Percentiles rank a stretch among this genome's conserved stretches.
These are phyloP conservation scores for Heliconius himera DNA, from an alignment of 1,140 invertebrate genomes.

Conservation along the genomic window DNA sequence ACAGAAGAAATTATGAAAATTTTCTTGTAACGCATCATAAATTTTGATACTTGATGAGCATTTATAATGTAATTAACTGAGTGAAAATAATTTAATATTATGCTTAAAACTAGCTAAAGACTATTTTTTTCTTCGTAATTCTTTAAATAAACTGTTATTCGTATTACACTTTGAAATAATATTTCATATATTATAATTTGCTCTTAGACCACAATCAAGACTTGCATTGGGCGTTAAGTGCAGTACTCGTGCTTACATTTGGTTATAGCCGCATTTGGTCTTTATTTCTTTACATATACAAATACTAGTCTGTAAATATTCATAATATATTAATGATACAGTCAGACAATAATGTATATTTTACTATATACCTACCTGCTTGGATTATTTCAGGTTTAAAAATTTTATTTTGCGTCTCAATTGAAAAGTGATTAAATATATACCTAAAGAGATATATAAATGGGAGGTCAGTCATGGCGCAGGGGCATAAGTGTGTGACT, in stretches of 20 bases:
- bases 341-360: background rate
- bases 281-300: constrained; percentile 7
- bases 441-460: too few species aligned
- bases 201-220: constrained; percentile 17
- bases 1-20: background rate
- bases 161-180: background rate
- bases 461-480: too few species aligned
- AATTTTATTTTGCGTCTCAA: background rate
- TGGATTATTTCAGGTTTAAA: background rate
- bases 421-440: background rate
- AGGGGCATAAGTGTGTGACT: too few species aligned
- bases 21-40: constrained; percentile 3
- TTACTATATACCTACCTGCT: background rate
- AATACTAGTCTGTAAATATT: background rate
- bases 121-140: too few species aligned
- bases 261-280: background rate
- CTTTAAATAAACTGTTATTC: too few species aligned
- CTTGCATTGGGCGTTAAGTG: constrained; percentile 16
- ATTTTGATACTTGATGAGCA: background rate
- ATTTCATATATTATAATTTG: constrained; percentile 10
- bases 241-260: constrained; percentile 7
- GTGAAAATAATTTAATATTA: background rate
- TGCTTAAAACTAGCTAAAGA: too few species aligned
- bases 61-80: background rate
- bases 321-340: background rate